A percentile compares a stretch with the other conserved stretches of the same genome.
phyloP scores from a whole-genome alignment of 1,140 invertebrate genomes.

The Brachionus rotundiformis region DNA sequence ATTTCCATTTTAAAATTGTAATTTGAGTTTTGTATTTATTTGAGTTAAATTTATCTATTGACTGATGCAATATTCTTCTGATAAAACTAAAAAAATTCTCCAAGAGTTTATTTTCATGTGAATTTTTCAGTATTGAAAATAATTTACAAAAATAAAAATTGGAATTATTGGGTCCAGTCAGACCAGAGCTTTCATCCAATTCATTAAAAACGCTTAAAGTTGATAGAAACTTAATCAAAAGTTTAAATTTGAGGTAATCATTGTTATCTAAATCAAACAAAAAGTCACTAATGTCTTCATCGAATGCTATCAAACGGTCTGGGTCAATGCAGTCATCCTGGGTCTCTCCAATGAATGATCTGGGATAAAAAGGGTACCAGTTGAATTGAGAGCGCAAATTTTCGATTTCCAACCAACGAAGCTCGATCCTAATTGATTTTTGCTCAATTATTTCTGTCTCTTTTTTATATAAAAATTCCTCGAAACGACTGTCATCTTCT shows the following conservation, averaged over 20 bases:
- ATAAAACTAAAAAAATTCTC: neutral
- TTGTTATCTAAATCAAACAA: constrained; percentile 39
- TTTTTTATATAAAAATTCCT: neutral
- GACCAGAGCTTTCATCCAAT: neutral
- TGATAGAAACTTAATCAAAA: neutral
- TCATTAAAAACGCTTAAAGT: neutral
- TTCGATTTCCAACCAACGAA: constrained; percentile 36
- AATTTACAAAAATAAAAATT: neutral
- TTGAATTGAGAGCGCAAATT: neutral
- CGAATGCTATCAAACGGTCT: constrained; percentile 16
- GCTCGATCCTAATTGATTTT: neutral
- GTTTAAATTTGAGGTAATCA: constrained; percentile 1
- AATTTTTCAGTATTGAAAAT: neutral
- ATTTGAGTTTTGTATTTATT: constrained; percentile 4
- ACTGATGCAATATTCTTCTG: neutral
- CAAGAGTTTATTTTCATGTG: neutral
- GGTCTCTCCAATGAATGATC: constrained; percentile 20
- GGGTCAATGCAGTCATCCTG: constrained; percentile 40
- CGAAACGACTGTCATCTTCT: neutral
- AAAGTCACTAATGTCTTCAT: constrained; percentile 24
- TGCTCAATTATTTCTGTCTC: neutral
- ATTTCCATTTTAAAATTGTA: constrained; percentile 41
- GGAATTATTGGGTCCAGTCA: neutral
- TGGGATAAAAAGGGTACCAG: constrained; percentile 44
- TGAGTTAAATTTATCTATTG: neutral